Base-by-base conservation (phyloP, 2,888 invertebrate genomes). In the Choreutis nemorana region DNA sequence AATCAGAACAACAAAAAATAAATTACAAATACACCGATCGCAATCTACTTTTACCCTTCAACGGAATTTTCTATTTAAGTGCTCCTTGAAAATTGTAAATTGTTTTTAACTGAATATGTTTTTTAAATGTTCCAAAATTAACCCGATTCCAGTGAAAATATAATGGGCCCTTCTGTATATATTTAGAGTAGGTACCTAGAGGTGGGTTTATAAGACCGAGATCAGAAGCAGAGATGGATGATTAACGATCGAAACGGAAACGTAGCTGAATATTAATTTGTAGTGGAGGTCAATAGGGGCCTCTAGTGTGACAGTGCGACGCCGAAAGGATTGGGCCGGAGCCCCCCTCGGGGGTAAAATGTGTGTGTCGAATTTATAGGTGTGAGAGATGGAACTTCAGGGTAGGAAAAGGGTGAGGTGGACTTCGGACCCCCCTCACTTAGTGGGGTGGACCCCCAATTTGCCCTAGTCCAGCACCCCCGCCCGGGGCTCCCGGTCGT, bases 381-480 rank as follows among this genome's bases (percentile, higher is more conserved):
- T 77, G 77, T 78, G 77, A 77, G 75, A 75, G 75, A 77, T 78
- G 77, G 75, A 77, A 78, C 77, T 78, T 78, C 68, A 73, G 77
- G 73, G 73, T 71, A 72, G 73, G 70, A 62, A 73, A 78, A 77
- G 77, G 77, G 77, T 77, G 77, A 75, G 77, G 73, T 71, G 72
- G 73, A 75, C 73, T 72, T 75, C 66, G 67, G 73, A 67, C 73
- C 71, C 61, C 67, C 73, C 70, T 64, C 51, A 61, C 63, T 67
- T 66, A 55, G 70, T 62, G 67, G 63, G 67, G 53, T 46, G 59
- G 48, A 65, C 62, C 72, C 75, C 68, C 66, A 66, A 68, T 71
- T 70, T 71, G 72, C 75, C 77, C 77, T 73, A 73, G 77, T 77
- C 77, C 77, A 65, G 77, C 72, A 62, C 71, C 73, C 66, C 77